Evolutionary conservation across 2,113 vertebrate species (phyloP).

Genomic region (Pyxicephalus adspersus): DNA sequence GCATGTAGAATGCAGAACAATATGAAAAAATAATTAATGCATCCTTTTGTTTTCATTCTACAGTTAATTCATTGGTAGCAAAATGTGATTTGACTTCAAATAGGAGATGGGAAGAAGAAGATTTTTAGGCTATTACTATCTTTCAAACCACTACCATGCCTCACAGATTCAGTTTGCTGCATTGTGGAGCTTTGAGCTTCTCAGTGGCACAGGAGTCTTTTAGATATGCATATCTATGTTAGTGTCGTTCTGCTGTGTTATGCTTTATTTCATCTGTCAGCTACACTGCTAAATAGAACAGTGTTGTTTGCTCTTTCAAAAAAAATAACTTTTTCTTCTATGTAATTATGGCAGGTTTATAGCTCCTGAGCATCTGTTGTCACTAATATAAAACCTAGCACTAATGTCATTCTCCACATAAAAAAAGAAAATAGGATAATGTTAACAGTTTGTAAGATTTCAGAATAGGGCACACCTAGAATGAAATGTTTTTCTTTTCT

Average conservation of each 20-base stretch:
- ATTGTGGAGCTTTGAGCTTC: constrained; percentile 17
- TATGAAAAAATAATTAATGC: constrained; percentile 46
- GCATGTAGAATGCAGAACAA: constrained; percentile 23
- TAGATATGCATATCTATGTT: constrained; percentile 23
- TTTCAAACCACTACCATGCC: constrained; percentile 33
- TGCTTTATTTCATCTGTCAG: constrained; percentile 34
- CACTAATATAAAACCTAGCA: no score
- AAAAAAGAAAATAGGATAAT: no score
- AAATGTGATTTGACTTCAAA: constrained; percentile 50
- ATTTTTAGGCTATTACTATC: constrained; percentile 33
- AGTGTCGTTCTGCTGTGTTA: constrained; percentile 21
- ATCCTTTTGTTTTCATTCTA: constrained; percentile 31
- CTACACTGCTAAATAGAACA: constrained; percentile 26
- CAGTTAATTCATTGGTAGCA: constrained; percentile 38
- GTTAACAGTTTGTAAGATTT: no score
- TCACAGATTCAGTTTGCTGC: constrained; percentile 20
- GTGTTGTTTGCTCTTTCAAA: background rate
- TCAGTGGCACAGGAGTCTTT: constrained; percentile 30
- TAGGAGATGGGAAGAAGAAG: constrained; percentile 25
- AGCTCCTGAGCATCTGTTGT: no score
- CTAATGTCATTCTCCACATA: no score
- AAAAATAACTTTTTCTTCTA: background rate
- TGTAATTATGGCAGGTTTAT: no score
- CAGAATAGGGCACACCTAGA: no score
- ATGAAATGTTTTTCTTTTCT: no score